phyloP scores from a whole-genome alignment of 1,140 invertebrate genomes.

The Sitobion miscanthi region DNA sequence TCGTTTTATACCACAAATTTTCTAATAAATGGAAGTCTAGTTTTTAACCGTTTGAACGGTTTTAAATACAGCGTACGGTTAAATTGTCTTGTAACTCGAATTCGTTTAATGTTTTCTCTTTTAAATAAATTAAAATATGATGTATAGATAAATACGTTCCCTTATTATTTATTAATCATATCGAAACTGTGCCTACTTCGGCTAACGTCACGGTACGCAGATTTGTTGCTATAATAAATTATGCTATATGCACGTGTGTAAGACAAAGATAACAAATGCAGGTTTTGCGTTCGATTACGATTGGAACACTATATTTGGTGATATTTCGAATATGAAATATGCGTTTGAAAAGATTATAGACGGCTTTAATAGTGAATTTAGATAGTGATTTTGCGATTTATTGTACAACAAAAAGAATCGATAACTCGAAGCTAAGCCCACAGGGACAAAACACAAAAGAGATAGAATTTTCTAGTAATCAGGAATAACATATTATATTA shows the following conservation, averaged over 20 bases:
- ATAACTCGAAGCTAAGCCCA: not conserved
- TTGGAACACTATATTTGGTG: not conserved
- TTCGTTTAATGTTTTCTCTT: not conserved
- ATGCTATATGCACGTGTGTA: not conserved
- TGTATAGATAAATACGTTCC: not conserved
- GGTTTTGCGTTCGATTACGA: not conserved
- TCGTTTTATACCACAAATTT: too few species aligned
- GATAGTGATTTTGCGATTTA: not conserved
- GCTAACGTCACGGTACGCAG: not conserved
- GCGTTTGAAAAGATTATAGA: not conserved
- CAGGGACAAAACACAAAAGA: not conserved
- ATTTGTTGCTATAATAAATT: not conserved
- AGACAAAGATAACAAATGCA: not conserved
- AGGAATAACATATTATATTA: not conserved
- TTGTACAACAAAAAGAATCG: not conserved
- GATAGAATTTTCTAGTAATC: not conserved
- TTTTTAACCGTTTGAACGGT: too few species aligned
- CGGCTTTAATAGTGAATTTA: not conserved
- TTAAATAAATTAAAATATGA: not conserved
- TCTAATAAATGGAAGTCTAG: too few species aligned
- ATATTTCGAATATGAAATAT: constrained; percentile 3
- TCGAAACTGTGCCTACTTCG: not conserved
- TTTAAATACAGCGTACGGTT: too few species aligned
- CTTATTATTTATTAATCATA: too few species aligned
- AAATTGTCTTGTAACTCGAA: too few species aligned